Conservation (phyloP, 2,888 invertebrate genomes). For the Morpho achilles region DNA sequence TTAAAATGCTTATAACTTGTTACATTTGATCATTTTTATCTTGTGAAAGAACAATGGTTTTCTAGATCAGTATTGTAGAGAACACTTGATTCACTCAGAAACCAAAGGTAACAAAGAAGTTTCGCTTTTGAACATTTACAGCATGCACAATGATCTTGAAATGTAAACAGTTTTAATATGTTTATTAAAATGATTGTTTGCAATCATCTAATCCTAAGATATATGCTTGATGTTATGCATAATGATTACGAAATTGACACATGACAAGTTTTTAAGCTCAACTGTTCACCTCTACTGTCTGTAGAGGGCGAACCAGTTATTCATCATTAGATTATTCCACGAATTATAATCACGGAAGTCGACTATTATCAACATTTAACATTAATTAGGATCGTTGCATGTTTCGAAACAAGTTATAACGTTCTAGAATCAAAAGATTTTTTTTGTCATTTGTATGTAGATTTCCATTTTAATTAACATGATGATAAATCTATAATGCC, state of each 20-base stretch:
- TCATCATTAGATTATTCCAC: slow-evolving; percentile 2
- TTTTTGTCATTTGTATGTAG: no score
- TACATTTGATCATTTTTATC: no score
- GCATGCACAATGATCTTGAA: no score
- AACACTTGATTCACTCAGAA: no score
- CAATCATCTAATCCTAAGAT: neutral
- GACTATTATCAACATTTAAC: neutral
- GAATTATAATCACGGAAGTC: slow-evolving; percentile 5
- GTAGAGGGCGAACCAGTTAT: slow-evolving; percentile 8
- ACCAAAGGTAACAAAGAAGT: no score
- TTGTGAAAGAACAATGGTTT: no score
- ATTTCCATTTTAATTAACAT: no score
- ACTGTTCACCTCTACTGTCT: slow-evolving; percentile 2
- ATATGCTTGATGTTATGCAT: neutral
- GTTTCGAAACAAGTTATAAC: neutral
- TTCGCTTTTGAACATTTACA: no score
- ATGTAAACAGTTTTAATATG: neutral
- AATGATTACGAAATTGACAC: slow-evolving; percentile 3
- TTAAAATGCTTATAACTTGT: no score
- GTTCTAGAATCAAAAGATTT: no score
- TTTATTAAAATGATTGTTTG: neutral
- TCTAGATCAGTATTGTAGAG: no score
- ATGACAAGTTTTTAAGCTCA: slow-evolving; percentile 5
- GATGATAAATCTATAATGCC: no score
- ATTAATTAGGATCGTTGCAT: neutral